Evolutionary conservation across 2,888 invertebrate species (phyloP), one percentile per base, ranked within the genome.

Genomic region (Galeruca laticollis): DNA sequence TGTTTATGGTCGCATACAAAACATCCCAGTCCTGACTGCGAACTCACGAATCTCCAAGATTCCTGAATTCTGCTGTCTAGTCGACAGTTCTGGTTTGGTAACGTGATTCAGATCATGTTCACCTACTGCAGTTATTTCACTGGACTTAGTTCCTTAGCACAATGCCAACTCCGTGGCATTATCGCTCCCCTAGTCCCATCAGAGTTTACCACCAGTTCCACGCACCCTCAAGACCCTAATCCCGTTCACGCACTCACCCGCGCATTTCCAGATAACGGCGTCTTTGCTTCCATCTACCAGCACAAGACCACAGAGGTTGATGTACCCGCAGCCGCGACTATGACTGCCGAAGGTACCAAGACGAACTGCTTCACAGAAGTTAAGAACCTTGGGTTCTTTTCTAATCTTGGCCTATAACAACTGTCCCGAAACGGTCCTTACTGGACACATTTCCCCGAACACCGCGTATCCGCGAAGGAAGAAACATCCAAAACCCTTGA

Each of bases 61-160:
- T 21, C 13, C n/a, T 26, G 2, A 18, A 8, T 18, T 18, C 10
- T 26, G 20, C 20, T 54, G 20, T 26, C 20, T 54, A n/a, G 54
- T 13, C 20, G 20, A n/a, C 13, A 54, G 20, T 18, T 13, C 20
- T 54, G 54, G 54, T 54, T 54, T 26, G 54, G 54, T 5, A 54
- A 54, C 26, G 20, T 54, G 3, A 18, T 13, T 20, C 54, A 54
- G 26, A 54, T 54, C 54, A 54, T 54, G 54, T 18, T 11, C 20
- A 54, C 54, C 20, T 20, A 54, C 18, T 54, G 21, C 26, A 18
- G n/a, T 20, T 54, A 54, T 10, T 54, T 54, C 20, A 26, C 11
- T 5, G 54, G 54, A 54, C 13, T 13, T 54, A 20, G 18, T 18
- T 18, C 54, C 5, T 54, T 54, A 54, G 54, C 54, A 8, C 18